phyloP scores from a whole-genome alignment of 1,140 invertebrate genomes.

The Aphaenogaster rudis region DNA sequence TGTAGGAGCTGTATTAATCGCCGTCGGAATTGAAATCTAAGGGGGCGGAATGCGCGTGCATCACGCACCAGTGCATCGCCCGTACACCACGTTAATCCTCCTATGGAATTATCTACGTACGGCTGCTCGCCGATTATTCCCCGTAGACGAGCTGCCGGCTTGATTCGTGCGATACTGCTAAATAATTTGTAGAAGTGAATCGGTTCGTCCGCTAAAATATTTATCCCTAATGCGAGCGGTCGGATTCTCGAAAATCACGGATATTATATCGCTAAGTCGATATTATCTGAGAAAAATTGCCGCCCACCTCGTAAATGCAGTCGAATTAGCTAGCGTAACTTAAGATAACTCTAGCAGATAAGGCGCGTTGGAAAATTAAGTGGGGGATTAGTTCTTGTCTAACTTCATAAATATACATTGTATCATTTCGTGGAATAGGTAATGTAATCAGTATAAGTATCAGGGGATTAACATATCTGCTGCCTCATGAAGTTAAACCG shows the following conservation, averaged over 20 bases:
- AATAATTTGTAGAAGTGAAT: constrained; percentile 46
- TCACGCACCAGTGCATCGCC: constrained; percentile 42
- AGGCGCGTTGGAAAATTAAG: constrained; percentile 1
- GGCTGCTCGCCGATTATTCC: constrained; percentile 61
- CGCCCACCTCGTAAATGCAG: neutral
- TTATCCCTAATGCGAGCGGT: constrained; percentile 5
- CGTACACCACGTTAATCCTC: constrained; percentile 63
- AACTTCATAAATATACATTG: constrained; percentile 26
- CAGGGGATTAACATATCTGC: constrained; percentile 20
- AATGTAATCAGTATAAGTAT: constrained; percentile 25
- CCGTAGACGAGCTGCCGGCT: constrained; percentile 52
- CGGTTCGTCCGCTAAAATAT: constrained; percentile 17
- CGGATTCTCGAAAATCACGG: neutral
- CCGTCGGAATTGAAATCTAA: constrained; percentile 71
- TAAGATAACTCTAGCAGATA: neutral
- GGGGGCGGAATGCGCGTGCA: constrained; percentile 63
- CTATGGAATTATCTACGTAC: constrained; percentile 61
- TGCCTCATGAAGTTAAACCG: constrained; percentile 20
- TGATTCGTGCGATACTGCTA: constrained; percentile 42
- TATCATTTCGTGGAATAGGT: neutral
- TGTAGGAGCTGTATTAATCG: constrained; percentile 40
- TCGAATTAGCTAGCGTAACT: neutral
- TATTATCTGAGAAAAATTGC: neutral
- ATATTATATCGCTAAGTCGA: neutral
- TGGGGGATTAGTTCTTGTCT: neutral